Percentiles rank a stretch among this genome's conserved stretches.
phyloP scores from a whole-genome alignment of 2,797 vertebrate genomes.

The Paramormyrops hopkinsi region DNA sequence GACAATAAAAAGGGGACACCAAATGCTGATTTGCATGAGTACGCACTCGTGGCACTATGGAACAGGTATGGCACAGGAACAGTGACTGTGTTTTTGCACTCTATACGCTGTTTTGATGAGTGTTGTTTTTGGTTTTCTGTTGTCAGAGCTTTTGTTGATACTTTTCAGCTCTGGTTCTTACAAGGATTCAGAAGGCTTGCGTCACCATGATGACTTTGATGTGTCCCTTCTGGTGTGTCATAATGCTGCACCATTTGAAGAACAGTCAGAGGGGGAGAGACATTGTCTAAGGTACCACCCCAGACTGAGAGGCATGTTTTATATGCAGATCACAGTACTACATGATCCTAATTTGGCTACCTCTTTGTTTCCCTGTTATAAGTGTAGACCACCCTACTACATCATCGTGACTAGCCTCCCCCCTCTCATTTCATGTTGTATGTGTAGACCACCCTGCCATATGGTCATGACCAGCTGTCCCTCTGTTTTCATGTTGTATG shows the following conservation, averaged over 20 bases:
- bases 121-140: background rate
- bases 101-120: background rate
- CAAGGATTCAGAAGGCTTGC: slow-evolving; percentile 87
- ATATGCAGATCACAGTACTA: background rate
- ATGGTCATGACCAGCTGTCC: slow-evolving; percentile 79
- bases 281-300: slow-evolving; percentile 77
- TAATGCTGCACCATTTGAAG: slow-evolving; percentile 85
- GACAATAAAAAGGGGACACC: slow-evolving; percentile 73
- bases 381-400: slow-evolving; percentile 67
- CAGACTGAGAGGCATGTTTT: background rate
- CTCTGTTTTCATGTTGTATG: background rate
- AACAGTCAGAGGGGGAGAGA: slow-evolving; percentile 87
- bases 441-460: slow-evolving; percentile 49
- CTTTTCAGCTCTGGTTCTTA: slow-evolving; percentile 73
- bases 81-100: background rate
- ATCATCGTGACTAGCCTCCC: background rate
- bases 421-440: background rate
- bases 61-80: slow-evolving; percentile 68
- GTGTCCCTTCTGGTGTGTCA: slow-evolving; percentile 94
- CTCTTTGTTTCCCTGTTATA: background rate
- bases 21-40: slow-evolving; percentile 78
- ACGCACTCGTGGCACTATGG: slow-evolving; percentile 90
- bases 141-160: background rate
- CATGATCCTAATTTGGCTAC: background rate
- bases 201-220: slow-evolving; percentile 93